These are phyloP conservation scores for Lacerta bilineata DNA, from an alignment of 2,797 vertebrate species.

Conservation along the genomic window DNA sequence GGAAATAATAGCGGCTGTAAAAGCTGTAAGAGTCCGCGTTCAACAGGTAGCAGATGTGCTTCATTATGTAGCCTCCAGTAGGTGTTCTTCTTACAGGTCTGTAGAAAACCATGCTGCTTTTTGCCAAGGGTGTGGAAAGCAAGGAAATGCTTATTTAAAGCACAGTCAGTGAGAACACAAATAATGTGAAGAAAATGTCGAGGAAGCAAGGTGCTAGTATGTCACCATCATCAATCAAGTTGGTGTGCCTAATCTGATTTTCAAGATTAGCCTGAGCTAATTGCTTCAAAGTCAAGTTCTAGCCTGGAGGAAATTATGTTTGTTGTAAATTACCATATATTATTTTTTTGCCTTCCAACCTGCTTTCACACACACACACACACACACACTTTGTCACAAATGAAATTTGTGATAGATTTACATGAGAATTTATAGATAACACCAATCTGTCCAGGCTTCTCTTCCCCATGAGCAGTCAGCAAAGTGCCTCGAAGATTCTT, in stretches of 20 bases:
- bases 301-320: background rate
- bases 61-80: background rate
- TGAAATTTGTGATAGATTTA: background rate
- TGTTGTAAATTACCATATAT: background rate
- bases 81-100: constrained; percentile 25
- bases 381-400: background rate
- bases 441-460: background rate
- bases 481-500: background rate
- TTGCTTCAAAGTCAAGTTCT: background rate
- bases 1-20: too few relatives aligned
- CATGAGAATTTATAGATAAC: background rate
- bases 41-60: constrained; percentile 21
- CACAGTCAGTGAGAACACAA: background rate
- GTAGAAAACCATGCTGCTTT: background rate
- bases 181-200: background rate
- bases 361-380: too few relatives aligned
- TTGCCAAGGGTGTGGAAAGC: background rate
- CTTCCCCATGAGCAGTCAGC: background rate
- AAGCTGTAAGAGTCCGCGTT: constrained; percentile 12
- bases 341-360: background rate
- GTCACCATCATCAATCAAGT: background rate
- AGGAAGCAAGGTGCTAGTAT: background rate
- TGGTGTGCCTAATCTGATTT: background rate
- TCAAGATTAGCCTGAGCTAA: background rate
- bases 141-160: background rate